A percentile compares a stretch with the other conserved stretches of the same genome.
Conservation (phyloP, 2,888 invertebrate genomes). For the Hyppa rectilinea region DNA sequence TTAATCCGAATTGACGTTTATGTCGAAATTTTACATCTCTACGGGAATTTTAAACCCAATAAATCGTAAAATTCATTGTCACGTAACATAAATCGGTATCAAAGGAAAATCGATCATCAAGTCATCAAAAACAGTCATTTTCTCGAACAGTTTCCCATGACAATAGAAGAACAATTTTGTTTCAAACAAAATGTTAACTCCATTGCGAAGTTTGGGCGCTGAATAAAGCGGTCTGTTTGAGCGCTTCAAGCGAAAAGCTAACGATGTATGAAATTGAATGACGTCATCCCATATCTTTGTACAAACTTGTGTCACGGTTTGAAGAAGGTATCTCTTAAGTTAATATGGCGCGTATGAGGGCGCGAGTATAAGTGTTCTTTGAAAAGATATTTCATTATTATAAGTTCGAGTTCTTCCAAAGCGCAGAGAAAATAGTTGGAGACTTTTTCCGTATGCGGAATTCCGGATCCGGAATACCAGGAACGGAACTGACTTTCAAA, state of each 20-base stretch:
- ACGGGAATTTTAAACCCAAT: constrained; percentile 1
- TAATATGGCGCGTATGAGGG: constrained; percentile 17
- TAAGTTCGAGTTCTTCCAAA: background rate
- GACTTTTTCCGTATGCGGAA: background rate
- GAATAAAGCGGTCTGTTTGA: constrained; percentile 25
- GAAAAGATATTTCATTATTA: constrained; percentile 16
- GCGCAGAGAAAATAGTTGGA: no score
- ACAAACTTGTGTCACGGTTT: constrained; percentile 33
- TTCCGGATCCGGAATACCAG: background rate
- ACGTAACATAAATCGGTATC: background rate
- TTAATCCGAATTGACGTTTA: constrained; percentile 52
- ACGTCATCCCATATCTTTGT: constrained; percentile 19
- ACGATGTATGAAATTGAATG: constrained; percentile 51
- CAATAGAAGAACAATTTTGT: constrained; percentile 5
- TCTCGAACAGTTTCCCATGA: constrained; percentile 2
- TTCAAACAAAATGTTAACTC: constrained; percentile 21
- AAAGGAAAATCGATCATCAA: constrained; percentile 8
- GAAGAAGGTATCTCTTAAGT: background rate
- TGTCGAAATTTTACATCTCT: constrained; percentile 14
- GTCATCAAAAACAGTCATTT: constrained; percentile 6
- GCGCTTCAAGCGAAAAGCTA: constrained; percentile 26
- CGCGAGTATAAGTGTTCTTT: constrained; percentile 19
- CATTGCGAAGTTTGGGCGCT: constrained; percentile 24
- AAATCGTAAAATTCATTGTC: constrained; percentile 6
- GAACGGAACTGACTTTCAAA: background rate